These are phyloP conservation scores for Trematomus bernacchii DNA, from an alignment of 2,797 vertebrate genomes.

Conservation along the genomic window DNA sequence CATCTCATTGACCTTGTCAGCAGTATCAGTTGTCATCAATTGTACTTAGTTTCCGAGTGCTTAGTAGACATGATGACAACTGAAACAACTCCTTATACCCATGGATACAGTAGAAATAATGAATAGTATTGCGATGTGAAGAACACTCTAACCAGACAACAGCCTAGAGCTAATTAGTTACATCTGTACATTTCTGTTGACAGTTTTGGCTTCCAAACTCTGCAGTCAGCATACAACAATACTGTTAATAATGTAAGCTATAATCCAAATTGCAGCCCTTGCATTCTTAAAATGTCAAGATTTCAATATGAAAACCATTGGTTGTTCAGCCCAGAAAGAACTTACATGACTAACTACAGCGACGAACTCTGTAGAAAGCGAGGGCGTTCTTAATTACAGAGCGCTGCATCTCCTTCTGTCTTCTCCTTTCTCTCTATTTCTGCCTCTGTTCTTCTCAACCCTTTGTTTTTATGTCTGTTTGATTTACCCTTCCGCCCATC, in stretches of 20 bases:
- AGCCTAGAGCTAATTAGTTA: background rate
- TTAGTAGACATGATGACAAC: background rate
- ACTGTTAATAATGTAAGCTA: constrained; percentile 15
- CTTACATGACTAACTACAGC: constrained; percentile 62
- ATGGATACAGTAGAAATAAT: background rate
- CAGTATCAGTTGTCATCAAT: background rate
- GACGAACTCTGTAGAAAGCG: constrained; percentile 60
- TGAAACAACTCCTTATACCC: background rate
- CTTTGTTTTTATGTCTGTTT: constrained; percentile 33
- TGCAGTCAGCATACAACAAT: background rate
- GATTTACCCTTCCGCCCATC: constrained; percentile 12
- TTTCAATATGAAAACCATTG: background rate
- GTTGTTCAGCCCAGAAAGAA: constrained; percentile 22
- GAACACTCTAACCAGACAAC: background rate
- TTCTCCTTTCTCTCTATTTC: constrained; percentile 25
- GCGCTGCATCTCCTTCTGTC: constrained; percentile 37
- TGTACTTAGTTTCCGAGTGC: background rate
- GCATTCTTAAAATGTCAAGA: constrained; percentile 23
- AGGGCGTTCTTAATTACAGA: constrained; percentile 73
- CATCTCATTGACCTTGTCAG: background rate
- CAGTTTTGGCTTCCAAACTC: background rate
- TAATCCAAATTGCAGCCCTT: constrained; percentile 17
- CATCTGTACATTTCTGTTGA: background rate
- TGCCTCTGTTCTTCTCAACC: constrained; percentile 44
- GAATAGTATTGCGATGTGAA: background rate